These are phyloP conservation scores for Euthynnus affinis DNA, from an alignment of 2,797 vertebrate species.

Conservation along the genomic window DNA sequence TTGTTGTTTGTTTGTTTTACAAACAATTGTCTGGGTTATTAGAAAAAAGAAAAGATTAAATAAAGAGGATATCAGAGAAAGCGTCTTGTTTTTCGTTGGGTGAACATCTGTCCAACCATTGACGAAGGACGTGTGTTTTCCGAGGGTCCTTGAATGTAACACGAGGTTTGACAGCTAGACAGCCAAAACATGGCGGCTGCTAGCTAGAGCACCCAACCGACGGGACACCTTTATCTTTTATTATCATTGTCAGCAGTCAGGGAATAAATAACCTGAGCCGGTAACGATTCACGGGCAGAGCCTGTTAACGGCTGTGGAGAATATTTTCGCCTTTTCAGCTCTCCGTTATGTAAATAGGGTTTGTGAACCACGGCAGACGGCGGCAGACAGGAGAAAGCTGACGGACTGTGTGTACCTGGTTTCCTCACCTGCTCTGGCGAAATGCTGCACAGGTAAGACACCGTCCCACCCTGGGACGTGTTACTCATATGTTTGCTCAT, in stretches of 20 bases:
- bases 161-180: constrained; percentile 70
- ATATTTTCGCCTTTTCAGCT: neutral
- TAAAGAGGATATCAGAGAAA: too few relatives aligned
- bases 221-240: constrained; percentile 9
- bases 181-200: constrained; percentile 81
- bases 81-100: too few relatives aligned
- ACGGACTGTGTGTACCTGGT: neutral
- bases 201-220: constrained; percentile 35
- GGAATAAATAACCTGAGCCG: neutral
- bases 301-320: neutral
- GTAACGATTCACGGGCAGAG: neutral
- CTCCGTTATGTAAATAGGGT: constrained; percentile 12
- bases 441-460: constrained; percentile 76
- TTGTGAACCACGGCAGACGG: neutral
- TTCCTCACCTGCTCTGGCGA: constrained; percentile 36
- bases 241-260: constrained; percentile 37
- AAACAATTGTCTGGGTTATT: neutral
- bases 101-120: neutral
- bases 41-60: neutral
- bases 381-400: neutral
- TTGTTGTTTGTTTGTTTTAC: too few relatives aligned
- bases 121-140: constrained; percentile 6
- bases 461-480: neutral
- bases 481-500: neutral
- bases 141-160: constrained; percentile 61